phyloP scores from a whole-genome alignment of 2,113 vertebrate species.

The Uria aalge region DNA sequence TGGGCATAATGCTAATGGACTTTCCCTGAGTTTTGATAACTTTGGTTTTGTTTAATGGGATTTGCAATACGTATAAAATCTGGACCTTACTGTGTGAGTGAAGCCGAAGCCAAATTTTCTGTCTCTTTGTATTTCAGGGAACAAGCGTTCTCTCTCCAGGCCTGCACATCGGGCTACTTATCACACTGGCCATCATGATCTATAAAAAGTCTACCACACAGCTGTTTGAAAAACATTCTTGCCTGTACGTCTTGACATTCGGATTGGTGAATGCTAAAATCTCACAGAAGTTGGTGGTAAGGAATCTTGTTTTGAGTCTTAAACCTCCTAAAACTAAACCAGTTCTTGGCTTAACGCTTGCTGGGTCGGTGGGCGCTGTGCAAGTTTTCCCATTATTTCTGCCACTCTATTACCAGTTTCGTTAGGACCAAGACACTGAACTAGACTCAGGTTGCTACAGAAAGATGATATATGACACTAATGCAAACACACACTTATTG shows the following conservation, averaged over 20 bases:
- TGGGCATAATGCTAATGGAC: neutral
- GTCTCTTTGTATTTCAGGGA: constrained; percentile 77
- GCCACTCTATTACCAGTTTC: neutral
- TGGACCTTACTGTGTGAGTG: neutral
- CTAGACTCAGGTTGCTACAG: neutral
- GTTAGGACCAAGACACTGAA: neutral
- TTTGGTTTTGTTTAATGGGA: neutral
- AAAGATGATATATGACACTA: neutral
- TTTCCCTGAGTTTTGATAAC: neutral
- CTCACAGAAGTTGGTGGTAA: constrained; percentile 95
- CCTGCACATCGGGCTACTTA: constrained; percentile 88
- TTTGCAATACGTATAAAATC: neutral
- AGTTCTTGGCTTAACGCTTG: neutral
- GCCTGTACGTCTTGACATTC: constrained; percentile 91
- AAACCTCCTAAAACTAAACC: neutral
- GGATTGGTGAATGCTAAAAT: constrained; percentile 93
- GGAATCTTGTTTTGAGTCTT: constrained; percentile 31
- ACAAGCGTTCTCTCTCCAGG: constrained; percentile 95
- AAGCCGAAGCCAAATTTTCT: neutral
- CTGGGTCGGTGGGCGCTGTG: neutral
- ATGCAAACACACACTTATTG: neutral
- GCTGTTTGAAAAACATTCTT: constrained; percentile 91
- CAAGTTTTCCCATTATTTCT: neutral
- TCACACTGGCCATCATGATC: constrained; percentile 90
- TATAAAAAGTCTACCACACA: constrained; percentile 93